Evolutionary conservation across 2,797 vertebrate genomes (phyloP), one percentile per base, ranked within the genome.

Genomic region (Channa striata): DNA sequence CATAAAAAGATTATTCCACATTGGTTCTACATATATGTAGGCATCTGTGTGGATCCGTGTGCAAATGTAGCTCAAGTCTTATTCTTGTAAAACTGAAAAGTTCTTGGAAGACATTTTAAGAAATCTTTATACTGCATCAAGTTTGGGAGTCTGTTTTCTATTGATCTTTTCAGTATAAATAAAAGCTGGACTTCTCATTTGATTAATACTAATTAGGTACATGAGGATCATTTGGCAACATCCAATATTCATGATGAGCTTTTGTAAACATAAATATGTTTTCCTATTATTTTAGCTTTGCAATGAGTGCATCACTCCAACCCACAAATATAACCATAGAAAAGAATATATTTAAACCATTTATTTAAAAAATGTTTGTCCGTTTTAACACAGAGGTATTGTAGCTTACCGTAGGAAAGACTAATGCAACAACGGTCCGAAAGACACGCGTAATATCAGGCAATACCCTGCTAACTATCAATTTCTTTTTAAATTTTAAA

Each of bases 1-100:
- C 68, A 33, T n/a, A 33, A 44, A 63, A 44, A 23, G 17, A 36
- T 63, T 5, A 61, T 60, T 58, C 25, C 16, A 61, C 34, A 25
- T 68, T 19, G 59, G 49, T 19, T 43, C 47, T 65, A 60, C 19
- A n/a, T 36, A 0, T 30, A 34, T 19, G 34, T 49, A 33, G 37
- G 52, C 25, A 23, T 53, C 17, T 72, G 39, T 57, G 19, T 52
- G 13, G 37, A 4, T 30, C 25, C 16, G 12, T 13, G 14, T 16
- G 5, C 49, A 16, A 46, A 34, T 6, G 34, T 13, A 48, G 11
- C 44, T 17, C 40, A 43, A 23, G 23, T 6, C 25, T 30, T 30
- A 30, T 10, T 4, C 2, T 21, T 11, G 17, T 39, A 11, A 39
- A 61, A 19, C 9, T 39, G 11, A 54, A 51, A 17, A 11, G n/a